phyloP scores from a whole-genome alignment of 2,888 invertebrate species.

The Caenorhabditis uteleia region DNA sequence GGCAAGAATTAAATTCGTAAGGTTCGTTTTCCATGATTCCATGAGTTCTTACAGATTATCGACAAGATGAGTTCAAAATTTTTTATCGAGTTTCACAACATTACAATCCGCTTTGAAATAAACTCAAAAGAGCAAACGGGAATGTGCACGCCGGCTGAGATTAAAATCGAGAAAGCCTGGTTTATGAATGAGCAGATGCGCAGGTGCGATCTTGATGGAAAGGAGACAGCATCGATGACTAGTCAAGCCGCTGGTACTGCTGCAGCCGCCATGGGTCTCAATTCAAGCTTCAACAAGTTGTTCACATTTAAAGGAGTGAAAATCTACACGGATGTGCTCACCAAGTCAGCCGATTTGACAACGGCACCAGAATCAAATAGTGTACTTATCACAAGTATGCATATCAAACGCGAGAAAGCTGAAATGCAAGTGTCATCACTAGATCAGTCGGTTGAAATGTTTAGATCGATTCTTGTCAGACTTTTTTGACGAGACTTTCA shows the following conservation, averaged over 20 bases:
- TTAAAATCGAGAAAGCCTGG: constrained; percentile 70
- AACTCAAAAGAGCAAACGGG: constrained; percentile 37
- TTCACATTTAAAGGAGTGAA: constrained; percentile 62
- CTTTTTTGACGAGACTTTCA: constrained; percentile 64
- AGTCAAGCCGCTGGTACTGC: constrained; percentile 70
- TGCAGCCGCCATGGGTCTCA: no score
- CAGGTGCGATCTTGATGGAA: constrained; percentile 45
- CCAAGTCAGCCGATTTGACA: constrained; percentile 13
- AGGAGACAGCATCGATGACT: constrained; percentile 57
- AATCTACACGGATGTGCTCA: constrained; percentile 28
- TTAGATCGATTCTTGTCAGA: constrained; percentile 29
- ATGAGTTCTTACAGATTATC: no score
- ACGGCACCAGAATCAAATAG: constrained; percentile 27
- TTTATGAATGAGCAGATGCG: constrained; percentile 72
- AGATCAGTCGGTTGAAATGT: constrained; percentile 37
- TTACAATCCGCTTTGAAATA: constrained; percentile 70
- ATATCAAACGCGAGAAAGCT: constrained; percentile 47
- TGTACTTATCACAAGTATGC: constrained; percentile 53
- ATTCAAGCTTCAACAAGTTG: constrained; percentile 69
- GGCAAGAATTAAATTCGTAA: no score
- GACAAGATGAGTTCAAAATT: constrained; percentile 71
- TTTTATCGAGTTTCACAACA: constrained; percentile 69
- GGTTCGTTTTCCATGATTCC: no score
- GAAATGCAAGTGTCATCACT: constrained; percentile 37
- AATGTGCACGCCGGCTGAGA: constrained; percentile 70